A percentile compares a stretch with the other conserved stretches of the same genome.
phyloP scores from a whole-genome alignment of 2,113 vertebrate genomes.

The Hemibagrus wyckioides region DNA sequence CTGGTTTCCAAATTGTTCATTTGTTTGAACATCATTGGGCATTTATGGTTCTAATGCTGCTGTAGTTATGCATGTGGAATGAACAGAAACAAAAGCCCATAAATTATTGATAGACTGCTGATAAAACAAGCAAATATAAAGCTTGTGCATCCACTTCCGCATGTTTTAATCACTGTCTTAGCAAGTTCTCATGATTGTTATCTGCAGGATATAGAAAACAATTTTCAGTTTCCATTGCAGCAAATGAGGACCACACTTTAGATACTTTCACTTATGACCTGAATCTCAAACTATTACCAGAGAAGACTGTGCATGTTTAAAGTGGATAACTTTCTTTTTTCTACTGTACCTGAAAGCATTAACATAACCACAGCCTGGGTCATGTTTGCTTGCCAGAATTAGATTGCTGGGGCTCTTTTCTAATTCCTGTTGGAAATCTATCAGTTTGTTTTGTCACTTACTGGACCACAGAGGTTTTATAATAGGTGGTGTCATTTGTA shows the following conservation, averaged over 20 bases:
- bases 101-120: background rate
- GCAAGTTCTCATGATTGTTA: background rate
- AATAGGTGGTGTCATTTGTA: constrained; percentile 18
- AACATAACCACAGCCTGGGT: background rate
- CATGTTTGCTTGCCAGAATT: background rate
- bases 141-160: background rate
- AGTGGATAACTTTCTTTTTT: background rate
- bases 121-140: background rate
- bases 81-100: background rate
- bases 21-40: background rate
- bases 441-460: constrained; percentile 4
- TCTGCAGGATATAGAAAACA: background rate
- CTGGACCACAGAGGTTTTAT: background rate
- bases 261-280: background rate
- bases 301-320: background rate
- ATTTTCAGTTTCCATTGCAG: background rate
- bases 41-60: background rate
- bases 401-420: background rate
- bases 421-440: background rate
- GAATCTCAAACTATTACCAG: background rate
- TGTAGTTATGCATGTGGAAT: background rate
- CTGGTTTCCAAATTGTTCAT: background rate
- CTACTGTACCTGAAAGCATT: background rate
- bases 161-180: background rate
- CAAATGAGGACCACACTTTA: background rate